Conservation (phyloP, 2,888 invertebrate species). For the Hydrotaea cyrtoneurina region DNA sequence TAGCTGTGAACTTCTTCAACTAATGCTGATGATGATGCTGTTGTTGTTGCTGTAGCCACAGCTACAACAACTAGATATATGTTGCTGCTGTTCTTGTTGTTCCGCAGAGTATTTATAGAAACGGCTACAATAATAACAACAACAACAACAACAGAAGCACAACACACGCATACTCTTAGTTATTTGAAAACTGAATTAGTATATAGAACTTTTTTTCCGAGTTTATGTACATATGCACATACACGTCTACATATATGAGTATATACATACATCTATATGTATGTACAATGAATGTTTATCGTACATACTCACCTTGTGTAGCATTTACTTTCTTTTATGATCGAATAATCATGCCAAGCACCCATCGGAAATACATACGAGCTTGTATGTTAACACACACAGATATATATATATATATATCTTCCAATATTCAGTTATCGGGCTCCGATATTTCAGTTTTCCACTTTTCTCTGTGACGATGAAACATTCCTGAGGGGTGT, state of each 20-base stretch:
- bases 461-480: background rate
- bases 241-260: background rate
- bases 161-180: background rate
- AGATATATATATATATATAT: background rate
- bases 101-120: conserved; percentile 14
- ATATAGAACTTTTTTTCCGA: background rate
- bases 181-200: background rate
- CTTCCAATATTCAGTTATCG: background rate
- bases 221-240: background rate
- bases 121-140: background rate
- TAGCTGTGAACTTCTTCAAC: background rate
- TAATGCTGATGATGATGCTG: background rate
- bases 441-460: background rate
- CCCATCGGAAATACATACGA: background rate
- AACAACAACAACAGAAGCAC: conserved; percentile 6
- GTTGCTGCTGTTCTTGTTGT: conserved; percentile 9
- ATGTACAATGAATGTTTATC: background rate
- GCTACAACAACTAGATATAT: conserved; percentile 1
- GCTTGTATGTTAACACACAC: background rate
- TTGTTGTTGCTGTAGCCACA: conserved; percentile 1
- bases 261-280: background rate
- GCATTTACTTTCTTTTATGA: conserved; percentile 25
- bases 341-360: conserved; percentile 7
- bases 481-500: background rate
- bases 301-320: background rate